These are phyloP conservation scores for Chrysina gloriosa DNA, from an alignment of 2,888 invertebrate genomes.

Conservation along the genomic window DNA sequence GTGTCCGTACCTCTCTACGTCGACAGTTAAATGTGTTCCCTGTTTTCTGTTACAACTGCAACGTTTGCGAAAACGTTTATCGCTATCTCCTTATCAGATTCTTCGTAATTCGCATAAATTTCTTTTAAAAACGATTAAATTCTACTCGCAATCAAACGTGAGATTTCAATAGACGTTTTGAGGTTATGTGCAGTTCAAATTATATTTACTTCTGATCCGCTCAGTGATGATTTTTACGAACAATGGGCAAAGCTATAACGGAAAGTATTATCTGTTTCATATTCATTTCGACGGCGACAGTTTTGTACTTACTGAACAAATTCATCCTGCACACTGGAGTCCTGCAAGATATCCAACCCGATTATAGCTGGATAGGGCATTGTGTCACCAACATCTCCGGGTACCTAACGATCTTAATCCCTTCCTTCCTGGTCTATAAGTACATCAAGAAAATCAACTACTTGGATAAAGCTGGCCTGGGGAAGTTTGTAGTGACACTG, in stretches of 20 bases:
- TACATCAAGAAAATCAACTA: constrained; percentile 84
- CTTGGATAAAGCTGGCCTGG: constrained; percentile 77
- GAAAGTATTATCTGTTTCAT: constrained; percentile 51
- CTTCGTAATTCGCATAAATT: too few species aligned
- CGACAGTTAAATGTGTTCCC: too few species aligned
- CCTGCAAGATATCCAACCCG: constrained; percentile 65
- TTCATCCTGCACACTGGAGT: constrained; percentile 57
- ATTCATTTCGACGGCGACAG: constrained; percentile 63
- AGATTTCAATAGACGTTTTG: too few species aligned
- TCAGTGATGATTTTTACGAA: constrained; percentile 46
- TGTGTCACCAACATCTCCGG: constrained; percentile 85
- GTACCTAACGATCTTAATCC: constrained; percentile 88
- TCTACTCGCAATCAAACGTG: too few species aligned
- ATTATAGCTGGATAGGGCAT: constrained; percentile 81
- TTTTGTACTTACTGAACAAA: constrained; percentile 64
- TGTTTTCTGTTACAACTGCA: too few species aligned
- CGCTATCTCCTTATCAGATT: too few species aligned
- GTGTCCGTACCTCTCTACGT: too few species aligned
- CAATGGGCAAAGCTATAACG: constrained; percentile 7
- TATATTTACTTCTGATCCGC: too few species aligned
- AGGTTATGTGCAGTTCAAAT: too few species aligned
- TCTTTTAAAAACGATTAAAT: too few species aligned
- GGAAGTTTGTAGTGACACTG: constrained; percentile 64
- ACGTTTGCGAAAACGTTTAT: too few species aligned
- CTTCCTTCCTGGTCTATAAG: constrained; percentile 85